Conservation (phyloP, 2,797 vertebrate genomes). For the Moxostoma hubbsi region DNA sequence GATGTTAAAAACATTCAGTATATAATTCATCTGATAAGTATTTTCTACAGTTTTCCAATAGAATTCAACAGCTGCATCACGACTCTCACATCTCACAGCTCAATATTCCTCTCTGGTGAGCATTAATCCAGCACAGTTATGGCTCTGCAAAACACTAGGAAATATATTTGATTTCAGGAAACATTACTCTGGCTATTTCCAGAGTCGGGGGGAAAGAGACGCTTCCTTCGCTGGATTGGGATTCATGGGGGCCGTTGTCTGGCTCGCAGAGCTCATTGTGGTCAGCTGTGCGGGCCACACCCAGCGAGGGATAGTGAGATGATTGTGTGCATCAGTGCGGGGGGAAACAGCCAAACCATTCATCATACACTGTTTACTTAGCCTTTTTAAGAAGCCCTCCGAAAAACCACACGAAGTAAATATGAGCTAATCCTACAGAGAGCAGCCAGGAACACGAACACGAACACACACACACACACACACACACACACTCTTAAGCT, state of each 20-base stretch:
- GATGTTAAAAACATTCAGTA: too few relatives aligned
- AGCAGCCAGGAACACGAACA: conserved; percentile 24
- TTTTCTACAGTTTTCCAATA: too few relatives aligned
- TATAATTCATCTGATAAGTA: too few relatives aligned
- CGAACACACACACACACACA: conserved; percentile 26
- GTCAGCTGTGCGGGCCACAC: conserved; percentile 47
- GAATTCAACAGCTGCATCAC: too few relatives aligned
- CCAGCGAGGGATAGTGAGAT: conserved; percentile 41
- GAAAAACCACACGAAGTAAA: conserved; percentile 42
- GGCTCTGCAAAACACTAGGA: conserved; percentile 2
- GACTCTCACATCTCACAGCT: not conserved
- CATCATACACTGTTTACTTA: conserved; percentile 55
- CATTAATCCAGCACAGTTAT: not conserved
- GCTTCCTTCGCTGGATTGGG: conserved; percentile 44
- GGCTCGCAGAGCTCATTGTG: conserved; percentile 38
- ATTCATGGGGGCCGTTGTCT: conserved; percentile 35
- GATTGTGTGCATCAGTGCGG: conserved; percentile 37
- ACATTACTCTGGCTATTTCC: conserved; percentile 47
- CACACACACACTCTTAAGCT: conserved; percentile 9
- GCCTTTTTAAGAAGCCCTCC: conserved; percentile 50
- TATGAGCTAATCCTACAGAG: conserved; percentile 38
- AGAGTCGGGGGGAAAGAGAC: conserved; percentile 40
- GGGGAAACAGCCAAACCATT: conserved; percentile 45
- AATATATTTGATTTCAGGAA: conserved; percentile 51
- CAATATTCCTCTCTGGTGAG: not conserved